phyloP scores from a whole-genome alignment of 2,113 vertebrate genomes.

The Halichoeres trimaculatus region DNA sequence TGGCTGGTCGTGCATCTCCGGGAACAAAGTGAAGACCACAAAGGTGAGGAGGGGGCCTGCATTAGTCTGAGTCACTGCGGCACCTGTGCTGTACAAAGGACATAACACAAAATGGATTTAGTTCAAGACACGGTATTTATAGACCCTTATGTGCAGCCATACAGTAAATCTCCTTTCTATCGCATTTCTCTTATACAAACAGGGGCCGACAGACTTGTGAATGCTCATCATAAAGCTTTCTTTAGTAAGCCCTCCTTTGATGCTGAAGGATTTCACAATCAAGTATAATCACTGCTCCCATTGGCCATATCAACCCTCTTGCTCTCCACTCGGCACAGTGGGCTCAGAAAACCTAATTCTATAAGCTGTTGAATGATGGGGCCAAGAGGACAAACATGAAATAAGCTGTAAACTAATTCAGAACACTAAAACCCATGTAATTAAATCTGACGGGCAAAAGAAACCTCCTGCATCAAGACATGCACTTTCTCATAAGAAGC shows the following conservation, averaged over 20 bases:
- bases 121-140: slow-evolving; percentile 34
- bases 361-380: slow-evolving; percentile 74
- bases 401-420: slow-evolving; percentile 66
- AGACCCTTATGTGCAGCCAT: slow-evolving; percentile 16
- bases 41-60: slow-evolving; percentile 85
- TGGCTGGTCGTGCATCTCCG: slow-evolving; percentile 96
- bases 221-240: slow-evolving; percentile 49
- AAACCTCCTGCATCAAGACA: slow-evolving; percentile 46
- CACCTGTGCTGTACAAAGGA: slow-evolving; percentile 1
- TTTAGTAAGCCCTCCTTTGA: slow-evolving; percentile 62
- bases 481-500: slow-evolving; percentile 40
- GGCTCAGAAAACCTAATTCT: slow-evolving; percentile 71
- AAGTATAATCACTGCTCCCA: slow-evolving; percentile 64
- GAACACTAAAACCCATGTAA: slow-evolving; percentile 65
- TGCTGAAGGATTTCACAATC: slow-evolving; percentile 65
- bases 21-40: slow-evolving; percentile 97
- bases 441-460: slow-evolving; percentile 71
- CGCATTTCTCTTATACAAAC: slow-evolving; percentile 24
- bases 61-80: slow-evolving; percentile 24
- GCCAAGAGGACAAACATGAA: slow-evolving; percentile 72
- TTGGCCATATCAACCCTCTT: slow-evolving; percentile 57
- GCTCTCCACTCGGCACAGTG: slow-evolving; percentile 56
- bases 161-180: slow-evolving; percentile 20
- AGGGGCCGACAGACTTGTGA: slow-evolving; percentile 41
- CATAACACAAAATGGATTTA: slow-evolving; percentile 7